phyloP scores from a whole-genome alignment of 2,888 invertebrate species.

The Rhopalosiphum nymphaeae region DNA sequence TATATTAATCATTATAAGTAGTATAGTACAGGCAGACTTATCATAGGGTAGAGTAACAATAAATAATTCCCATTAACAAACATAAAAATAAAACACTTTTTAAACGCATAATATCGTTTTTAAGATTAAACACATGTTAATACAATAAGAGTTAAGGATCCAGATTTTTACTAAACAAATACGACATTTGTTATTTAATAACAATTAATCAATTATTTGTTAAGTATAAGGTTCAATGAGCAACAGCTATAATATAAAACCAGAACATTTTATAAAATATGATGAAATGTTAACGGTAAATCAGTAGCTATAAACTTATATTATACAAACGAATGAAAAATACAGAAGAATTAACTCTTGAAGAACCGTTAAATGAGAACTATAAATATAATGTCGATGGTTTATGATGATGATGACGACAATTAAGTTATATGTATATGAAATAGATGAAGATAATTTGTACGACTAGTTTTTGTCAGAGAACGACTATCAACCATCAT shows the following conservation, averaged over 20 bases:
- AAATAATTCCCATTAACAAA: background rate
- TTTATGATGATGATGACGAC: background rate
- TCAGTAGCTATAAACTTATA: background rate
- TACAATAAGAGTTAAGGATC: background rate
- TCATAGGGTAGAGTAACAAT: background rate
- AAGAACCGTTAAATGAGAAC: slow-evolving; percentile 32
- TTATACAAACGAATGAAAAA: background rate
- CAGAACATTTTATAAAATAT: background rate
- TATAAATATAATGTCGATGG: background rate
- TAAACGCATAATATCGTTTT: background rate
- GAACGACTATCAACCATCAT: background rate
- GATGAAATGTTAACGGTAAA: slow-evolving; percentile 7
- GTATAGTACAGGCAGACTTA: background rate
- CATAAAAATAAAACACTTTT: background rate
- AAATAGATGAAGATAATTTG: background rate
- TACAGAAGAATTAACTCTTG: background rate
- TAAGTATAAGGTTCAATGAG: background rate
- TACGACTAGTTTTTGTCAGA: background rate
- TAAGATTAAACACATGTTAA: background rate
- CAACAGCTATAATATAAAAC: background rate
- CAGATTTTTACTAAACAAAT: background rate
- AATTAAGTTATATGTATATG: background rate
- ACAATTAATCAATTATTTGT: background rate
- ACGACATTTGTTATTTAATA: background rate
- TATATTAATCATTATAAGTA: background rate